phyloP scores from a whole-genome alignment of 2,797 vertebrate genomes.

The Melanotaenia boesemani region DNA sequence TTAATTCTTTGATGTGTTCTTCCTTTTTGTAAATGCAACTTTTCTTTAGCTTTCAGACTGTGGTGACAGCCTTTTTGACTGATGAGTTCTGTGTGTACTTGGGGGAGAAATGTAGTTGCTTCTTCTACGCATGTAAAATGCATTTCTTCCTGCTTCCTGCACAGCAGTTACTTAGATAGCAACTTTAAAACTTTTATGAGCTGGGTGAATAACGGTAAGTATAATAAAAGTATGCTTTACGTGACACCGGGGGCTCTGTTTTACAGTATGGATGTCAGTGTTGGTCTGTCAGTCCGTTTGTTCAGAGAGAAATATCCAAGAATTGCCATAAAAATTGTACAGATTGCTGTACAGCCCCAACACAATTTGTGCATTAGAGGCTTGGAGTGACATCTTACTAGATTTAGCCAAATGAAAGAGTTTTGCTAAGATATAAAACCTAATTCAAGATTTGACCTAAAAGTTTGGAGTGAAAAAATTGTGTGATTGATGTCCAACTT shows the following conservation, averaged over 20 bases:
- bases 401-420: not conserved
- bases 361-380: not conserved
- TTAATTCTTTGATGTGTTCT: not conserved
- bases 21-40: conserved; percentile 5
- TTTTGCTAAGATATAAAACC: conserved; percentile 3
- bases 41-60: conserved; percentile 18
- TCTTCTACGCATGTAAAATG: conserved; percentile 24
- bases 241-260: not conserved
- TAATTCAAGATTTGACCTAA: not conserved
- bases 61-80: conserved; percentile 1
- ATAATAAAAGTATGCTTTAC: not conserved
- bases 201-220: not conserved
- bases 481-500: conserved; percentile 36
- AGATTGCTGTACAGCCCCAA: not conserved
- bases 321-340: not conserved
- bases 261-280: not conserved
- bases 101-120: conserved; percentile 8
- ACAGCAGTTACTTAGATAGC: conserved; percentile 31
- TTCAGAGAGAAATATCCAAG: not conserved
- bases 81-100: conserved; percentile 13
- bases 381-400: not conserved
- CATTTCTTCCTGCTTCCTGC: conserved; percentile 33
- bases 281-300: not conserved
- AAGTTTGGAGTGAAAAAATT: conserved; percentile 5
- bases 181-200: conserved; percentile 17